A percentile compares a stretch with the other conserved stretches of the same genome.
Evolutionary conservation across 2,888 invertebrate species (phyloP).

Genomic region (Thymelicus sylvestris): DNA sequence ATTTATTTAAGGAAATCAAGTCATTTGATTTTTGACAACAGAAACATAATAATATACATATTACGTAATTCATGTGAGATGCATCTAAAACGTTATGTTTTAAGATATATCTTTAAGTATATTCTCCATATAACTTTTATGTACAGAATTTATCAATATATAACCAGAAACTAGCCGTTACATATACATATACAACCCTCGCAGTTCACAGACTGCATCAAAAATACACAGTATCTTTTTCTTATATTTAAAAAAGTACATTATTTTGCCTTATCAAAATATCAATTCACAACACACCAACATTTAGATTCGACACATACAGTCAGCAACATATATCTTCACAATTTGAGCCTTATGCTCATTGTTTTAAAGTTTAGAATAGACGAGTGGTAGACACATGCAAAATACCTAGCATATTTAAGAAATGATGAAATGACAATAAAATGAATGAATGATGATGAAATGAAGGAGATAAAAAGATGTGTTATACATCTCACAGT

Average conservation of each 20-base stretch:
- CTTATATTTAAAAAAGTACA: neutral
- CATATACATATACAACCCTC: neutral
- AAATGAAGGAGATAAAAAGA: too few relatives aligned
- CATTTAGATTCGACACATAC: slow-evolving; percentile 24
- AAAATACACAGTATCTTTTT: slow-evolving; percentile 14
- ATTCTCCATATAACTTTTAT: too few relatives aligned
- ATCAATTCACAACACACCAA: slow-evolving; percentile 21
- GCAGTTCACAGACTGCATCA: neutral
- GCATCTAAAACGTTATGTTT: too few relatives aligned
- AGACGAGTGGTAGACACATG: neutral
- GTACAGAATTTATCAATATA: neutral
- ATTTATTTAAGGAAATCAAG: too few relatives aligned
- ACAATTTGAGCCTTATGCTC: slow-evolving; percentile 2
- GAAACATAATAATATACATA: too few relatives aligned
- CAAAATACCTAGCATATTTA: too few relatives aligned
- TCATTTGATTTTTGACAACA: too few relatives aligned
- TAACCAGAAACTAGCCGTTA: neutral
- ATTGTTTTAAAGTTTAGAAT: neutral
- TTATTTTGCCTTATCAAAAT: slow-evolving; percentile 12
- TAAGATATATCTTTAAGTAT: too few relatives aligned
- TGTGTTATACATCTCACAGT: too few relatives aligned
- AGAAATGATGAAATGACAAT: too few relatives aligned
- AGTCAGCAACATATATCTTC: neutral
- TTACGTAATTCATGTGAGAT: too few relatives aligned
- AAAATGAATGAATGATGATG: too few relatives aligned